Evolutionary conservation across 1,140 invertebrate genomes (phyloP), one percentile per base, ranked within the genome.

Genomic region (Ylistrum balloti): DNA sequence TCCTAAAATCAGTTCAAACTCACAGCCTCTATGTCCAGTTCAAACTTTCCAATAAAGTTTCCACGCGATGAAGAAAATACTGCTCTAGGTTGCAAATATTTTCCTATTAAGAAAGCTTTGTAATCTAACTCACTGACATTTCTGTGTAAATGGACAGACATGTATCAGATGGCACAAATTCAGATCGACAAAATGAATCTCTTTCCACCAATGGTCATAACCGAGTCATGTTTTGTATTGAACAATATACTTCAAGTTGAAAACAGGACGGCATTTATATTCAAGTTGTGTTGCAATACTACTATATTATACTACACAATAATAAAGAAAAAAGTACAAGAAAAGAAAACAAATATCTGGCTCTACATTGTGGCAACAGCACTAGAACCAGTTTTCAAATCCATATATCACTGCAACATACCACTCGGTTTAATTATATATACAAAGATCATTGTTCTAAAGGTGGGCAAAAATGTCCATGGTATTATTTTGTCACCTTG

Each of bases 301-400:
- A 74, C 56, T 74, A 74, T 74, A 74, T 74, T n/a, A 74, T 74
- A 74, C 56, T 74, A 74, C 56, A 74, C 56, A 74, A 74, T 74
- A 74, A 28, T 28, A 74, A 74, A 74, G 56, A 74, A 74, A 45
- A 74, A 74, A 74, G 35, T 74, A 74, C 56, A 74, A 28, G 56
- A 28, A 74, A 74, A 74, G 11, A 74, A 28, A 17, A 74, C 56
- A 74, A 74, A 74, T 74, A 74, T 28, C 56, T 74, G 56, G 56
- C 56, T 74, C 56, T 74, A 74, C 56, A 74, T n/a, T 28, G 56
- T 28, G 56, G 56, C 56, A 74, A 74, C 56, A 74, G 56, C 56
- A 74, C 56, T 74, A 74, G 56, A 74, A 74, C 56, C 56, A 74
- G 56, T 74, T 74, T 74, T 74, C 56, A 28, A 74, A n/a, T 74